Evolutionary conservation across 2,113 vertebrate species (phyloP), one percentile per base, ranked within the genome.

Genomic region (Willisornis vidua): DNA sequence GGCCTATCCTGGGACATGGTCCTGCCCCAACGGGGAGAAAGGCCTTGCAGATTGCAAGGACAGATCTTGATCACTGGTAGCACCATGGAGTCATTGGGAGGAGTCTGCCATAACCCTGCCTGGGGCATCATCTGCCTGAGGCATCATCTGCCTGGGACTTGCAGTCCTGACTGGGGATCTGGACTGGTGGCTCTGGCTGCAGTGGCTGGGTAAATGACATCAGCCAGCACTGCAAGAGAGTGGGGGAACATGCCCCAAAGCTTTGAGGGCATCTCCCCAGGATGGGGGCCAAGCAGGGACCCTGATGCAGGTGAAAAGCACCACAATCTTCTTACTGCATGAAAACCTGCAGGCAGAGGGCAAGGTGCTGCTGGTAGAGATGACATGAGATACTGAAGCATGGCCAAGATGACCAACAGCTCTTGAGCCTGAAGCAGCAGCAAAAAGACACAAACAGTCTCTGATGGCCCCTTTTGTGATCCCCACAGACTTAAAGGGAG

Each of bases 61-160:
- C 16, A 49, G 59, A 46, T 52, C 26, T 74, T 1, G 0, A 20
- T 73, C 58, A 19, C 33, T 0, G 0, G 19, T n/a, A 71, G 25
- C 19, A 28, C 51, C 4, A 3, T 18, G 46, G 51, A 58, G 55
- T 35, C 45, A 18, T 33, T 13, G 24, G 19, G 20, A 6, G 4
- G 12, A 65, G 14, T 75, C 7, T 65, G 52, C 68, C 3, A 3
- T 63, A 58, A 23, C 37, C 5, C 16, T 57, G 35, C 17, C 14
- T 33, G 12, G 19, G 19, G 4, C 59, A 58, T 54, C 26, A 23
- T 39, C 45, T 55, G 33, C 9, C 41, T 41, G 12, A 12, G 41
- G 39, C 49, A 67, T 39, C 39, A 39, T 39, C 16, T 57, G 35
- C 17, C 14, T 33, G 12, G 52, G 35, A 63, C 31, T 33, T 8